Evolutionary conservation across 2,888 invertebrate genomes (phyloP), one percentile per base, ranked within the genome.

Genomic region (Dyspetes luteomarginatus): DNA sequence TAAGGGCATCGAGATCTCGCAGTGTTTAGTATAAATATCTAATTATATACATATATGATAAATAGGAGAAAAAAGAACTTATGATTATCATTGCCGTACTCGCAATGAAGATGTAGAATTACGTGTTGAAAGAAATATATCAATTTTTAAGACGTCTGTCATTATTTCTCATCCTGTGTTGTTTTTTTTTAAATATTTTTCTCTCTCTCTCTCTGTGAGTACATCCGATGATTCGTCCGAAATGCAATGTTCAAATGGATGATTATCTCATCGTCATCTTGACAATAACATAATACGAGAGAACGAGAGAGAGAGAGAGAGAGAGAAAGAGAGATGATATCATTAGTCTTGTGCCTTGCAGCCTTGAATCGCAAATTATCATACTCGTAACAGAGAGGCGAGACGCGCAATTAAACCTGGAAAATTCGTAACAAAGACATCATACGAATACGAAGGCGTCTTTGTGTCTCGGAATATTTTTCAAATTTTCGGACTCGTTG

Each of bases 301-400:
- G n/a, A n/a, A n/a, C n/a, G n/a, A n/a, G n/a, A n/a, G n/a, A n/a
- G n/a, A n/a, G n/a, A n/a, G n/a, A n/a, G n/a, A n/a, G n/a, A n/a
- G n/a, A n/a, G n/a, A n/a, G n/a, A n/a, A n/a, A n/a, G n/a, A n/a
- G n/a, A 45, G 60, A 80, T 80, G 60, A 80, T 72, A 67, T 80
- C 80, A 72, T 68, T 72, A 41, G 72, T 72, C 58, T 24, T 24
- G 41, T 48, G 17, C 17, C 7, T 68, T 45, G 72, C 56, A 68
- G 17, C 72, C 81, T 72, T 77, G 81, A 73, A 55, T 36, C 56
- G 28, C 9, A 41, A 81, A 77, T 81, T 77, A 73, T 69, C 71
- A 81, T 73, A 68, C 67, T 73, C 43, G 73, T 76, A 76, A 67
- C 76, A 68, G 67, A 7, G 7, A 17, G 41, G 43, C 15, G 26